Conservation (phyloP, 2,888 invertebrate genomes). For the Disparrhopalites patrizii region DNA sequence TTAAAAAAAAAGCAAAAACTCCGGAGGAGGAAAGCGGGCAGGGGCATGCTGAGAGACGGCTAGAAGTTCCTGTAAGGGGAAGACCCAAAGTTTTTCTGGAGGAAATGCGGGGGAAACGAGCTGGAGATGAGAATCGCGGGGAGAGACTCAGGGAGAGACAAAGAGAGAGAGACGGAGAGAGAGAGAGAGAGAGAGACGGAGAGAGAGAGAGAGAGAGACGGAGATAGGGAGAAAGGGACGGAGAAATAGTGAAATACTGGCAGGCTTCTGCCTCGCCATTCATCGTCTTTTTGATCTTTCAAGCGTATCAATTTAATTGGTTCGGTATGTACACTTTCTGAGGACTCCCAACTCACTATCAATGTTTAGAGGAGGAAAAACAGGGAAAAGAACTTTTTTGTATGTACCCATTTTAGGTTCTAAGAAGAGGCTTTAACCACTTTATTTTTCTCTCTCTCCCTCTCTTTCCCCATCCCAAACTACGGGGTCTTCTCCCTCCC, state of each 20-base stretch:
- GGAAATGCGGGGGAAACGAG: too few species aligned
- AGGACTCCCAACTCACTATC: too few species aligned
- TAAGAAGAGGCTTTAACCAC: too few species aligned
- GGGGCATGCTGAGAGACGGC: too few species aligned
- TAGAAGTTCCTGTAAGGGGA: too few species aligned
- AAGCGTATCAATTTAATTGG: slow-evolving; percentile 45
- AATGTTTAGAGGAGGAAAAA: too few species aligned
- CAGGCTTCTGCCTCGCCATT: slow-evolving; percentile 10
- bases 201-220: not conserved
- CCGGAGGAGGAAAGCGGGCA: too few species aligned
- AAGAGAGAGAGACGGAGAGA: slow-evolving; percentile 6
- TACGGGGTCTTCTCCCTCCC: too few species aligned
- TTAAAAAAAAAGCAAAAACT: too few species aligned
- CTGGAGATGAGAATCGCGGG: too few species aligned
- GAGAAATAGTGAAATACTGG: not conserved
- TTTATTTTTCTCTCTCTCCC: not conserved
- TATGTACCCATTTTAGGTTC: not conserved
- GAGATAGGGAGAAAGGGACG: not conserved
- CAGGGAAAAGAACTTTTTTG: not conserved
- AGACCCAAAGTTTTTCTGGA: too few species aligned
- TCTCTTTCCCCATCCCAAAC: not conserved
- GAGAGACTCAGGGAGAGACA: not conserved
- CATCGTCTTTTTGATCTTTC: slow-evolving; percentile 39
- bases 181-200: not conserved
- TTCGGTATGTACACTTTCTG: slow-evolving; percentile 12